Conservation (phyloP, 2,797 vertebrate genomes). For the Lateolabrax maculatus region DNA sequence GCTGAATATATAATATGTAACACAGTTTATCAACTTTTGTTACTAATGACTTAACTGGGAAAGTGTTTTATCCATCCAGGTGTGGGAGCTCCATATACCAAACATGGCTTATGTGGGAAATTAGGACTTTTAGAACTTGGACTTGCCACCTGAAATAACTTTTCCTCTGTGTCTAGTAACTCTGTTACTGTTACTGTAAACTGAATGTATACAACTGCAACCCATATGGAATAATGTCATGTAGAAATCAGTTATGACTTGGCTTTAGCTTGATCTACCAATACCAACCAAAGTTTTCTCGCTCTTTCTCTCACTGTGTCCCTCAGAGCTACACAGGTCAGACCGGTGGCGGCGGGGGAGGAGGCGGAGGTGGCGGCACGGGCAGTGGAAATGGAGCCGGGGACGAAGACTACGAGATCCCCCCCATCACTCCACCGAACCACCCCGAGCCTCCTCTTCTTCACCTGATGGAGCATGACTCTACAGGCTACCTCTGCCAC, state of each 20-base stretch:
- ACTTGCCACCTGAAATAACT: neutral
- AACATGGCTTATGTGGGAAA: conserved; percentile 11
- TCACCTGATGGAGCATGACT: conserved; percentile 97
- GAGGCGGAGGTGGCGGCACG: conserved; percentile 77
- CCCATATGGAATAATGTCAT: conserved; percentile 6
- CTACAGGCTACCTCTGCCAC: conserved; percentile 95
- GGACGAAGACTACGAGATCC: conserved; percentile 99
- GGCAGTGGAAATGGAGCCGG: conserved; percentile 82
- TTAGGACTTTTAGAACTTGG: neutral
- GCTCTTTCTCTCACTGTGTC: neutral
- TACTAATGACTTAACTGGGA: neutral
- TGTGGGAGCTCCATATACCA: conserved; percentile 1
- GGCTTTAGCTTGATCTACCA: conserved; percentile 1
- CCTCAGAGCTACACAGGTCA: conserved; percentile 90
- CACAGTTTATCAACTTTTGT: neutral
- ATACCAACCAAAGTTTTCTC: conserved; percentile 1
- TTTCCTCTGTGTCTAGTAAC: neutral
- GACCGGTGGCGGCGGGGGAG: conserved; percentile 74
- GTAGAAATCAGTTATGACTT: neutral
- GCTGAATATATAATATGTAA: neutral
- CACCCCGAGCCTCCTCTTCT: conserved; percentile 95
- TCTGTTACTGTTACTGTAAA: neutral
- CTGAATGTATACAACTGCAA: conserved; percentile 18
- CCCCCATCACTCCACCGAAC: conserved; percentile 98
- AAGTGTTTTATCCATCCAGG: neutral